A percentile compares a stretch with the other conserved stretches of the same genome.
phyloP scores from a whole-genome alignment of 2,797 vertebrate genomes.

The Lerista edwardsae region DNA sequence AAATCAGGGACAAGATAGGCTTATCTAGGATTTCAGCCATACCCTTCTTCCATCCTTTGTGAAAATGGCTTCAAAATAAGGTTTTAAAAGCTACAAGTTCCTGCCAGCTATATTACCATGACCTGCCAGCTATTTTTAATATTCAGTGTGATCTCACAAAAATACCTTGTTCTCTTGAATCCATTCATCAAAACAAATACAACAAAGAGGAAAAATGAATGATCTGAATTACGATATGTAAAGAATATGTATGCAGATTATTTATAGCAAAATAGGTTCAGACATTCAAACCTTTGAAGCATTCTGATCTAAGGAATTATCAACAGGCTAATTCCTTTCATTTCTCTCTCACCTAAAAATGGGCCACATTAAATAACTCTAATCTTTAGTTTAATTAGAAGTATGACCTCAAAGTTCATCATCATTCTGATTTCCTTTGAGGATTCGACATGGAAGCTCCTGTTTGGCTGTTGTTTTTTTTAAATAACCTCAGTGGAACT shows the following conservation, averaged over 20 bases:
- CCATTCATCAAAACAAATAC: neutral
- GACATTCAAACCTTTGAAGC: neutral
- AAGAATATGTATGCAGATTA: neutral
- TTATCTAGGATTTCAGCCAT: too few relatives aligned
- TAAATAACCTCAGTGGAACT: slow-evolving; percentile 44
- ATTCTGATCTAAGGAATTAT: neutral
- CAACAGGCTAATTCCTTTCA: neutral
- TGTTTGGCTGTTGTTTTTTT: slow-evolving; percentile 23
- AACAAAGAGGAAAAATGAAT: neutral
- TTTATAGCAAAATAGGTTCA: neutral
- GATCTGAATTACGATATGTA: neutral
- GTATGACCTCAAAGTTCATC: slow-evolving; percentile 48
- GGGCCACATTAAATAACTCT: slow-evolving; percentile 56
- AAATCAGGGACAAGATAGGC: too few relatives aligned
- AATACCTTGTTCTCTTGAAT: neutral
- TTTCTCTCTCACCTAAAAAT: neutral
- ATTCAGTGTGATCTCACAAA: neutral
- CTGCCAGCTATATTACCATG: neutral
- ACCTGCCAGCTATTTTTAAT: slow-evolving; percentile 6
- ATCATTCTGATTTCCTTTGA: slow-evolving; percentile 55
- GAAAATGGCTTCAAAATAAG: too few relatives aligned
- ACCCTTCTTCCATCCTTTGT: neutral
- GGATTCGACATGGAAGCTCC: slow-evolving; percentile 44
- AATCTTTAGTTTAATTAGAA: slow-evolving; percentile 65
- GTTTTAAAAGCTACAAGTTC: neutral